Base-by-base conservation (phyloP, 2,888 invertebrate genomes). In the Carterocephalus palaemon region DNA sequence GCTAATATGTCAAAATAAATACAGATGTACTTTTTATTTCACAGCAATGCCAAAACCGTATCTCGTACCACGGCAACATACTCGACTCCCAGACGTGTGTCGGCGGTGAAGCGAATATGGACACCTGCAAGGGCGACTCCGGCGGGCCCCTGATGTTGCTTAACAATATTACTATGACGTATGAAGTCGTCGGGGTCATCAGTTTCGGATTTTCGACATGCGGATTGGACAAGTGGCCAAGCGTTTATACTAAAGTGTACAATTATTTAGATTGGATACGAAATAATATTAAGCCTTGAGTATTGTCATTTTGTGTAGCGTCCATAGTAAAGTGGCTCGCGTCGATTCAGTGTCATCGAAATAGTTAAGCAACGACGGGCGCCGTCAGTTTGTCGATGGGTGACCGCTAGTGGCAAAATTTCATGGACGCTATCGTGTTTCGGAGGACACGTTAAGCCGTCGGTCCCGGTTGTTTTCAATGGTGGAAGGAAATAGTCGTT, bases 111-210 rank as follows among this genome's bases (percentile, higher is more conserved):
- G 60, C 55, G 4, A 85, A 84, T 1, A 81, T 80, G 53, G 91
- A 91, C 64, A 87, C 90, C 0, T 92, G 91, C 57, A 65, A 78
- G 17, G 91, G 91, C 0, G 91, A 91, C 59, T 90, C 90, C 28
- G 92, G 92, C 0, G 92, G 92, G 0, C 91, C 92, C 0, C 72
- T 92, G 3, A 90, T 90, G 84, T 63, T 64, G 7, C 59, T 69
- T 1, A 64, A 60, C 4, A 51, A 50, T 1, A 53, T 56, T 2
- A n/a, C n/a, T n/a, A n/a, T n/a, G n/a, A 49, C 22, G 2, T 64
- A 63, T 3, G 81, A 81, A 28, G 58, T 67, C 0, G 38, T 60
- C 0, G 92, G 92, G 0, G 69, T 92, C 1, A 90, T 91, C 4
- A 92, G 91, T 4, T 91, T 89, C 53, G 92, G 92, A 1, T 71